Base-by-base conservation (phyloP, 2,797 vertebrate species). In the Oreochromis mossambicus region DNA sequence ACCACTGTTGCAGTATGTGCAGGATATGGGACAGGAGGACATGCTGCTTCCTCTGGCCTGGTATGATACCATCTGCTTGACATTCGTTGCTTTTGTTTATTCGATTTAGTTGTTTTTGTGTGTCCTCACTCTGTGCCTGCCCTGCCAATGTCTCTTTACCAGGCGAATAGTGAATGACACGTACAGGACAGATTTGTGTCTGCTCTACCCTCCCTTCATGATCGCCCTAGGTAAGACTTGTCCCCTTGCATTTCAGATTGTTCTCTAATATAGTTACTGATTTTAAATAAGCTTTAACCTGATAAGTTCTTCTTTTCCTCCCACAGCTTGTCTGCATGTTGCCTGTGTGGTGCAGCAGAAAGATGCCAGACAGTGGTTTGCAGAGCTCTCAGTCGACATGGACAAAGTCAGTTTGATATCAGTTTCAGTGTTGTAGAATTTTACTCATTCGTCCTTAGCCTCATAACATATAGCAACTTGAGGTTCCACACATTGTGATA, bases 101-200 rank as follows among this genome's bases (percentile, higher is more conserved):
- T 41, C 2, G 2, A 66, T 73, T 11, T 19, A 14, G 3, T 36
- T 29, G 14, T 34, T 58, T 63, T 32, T 34, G n/a, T 75, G 9
- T 77, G 5, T 32, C 3, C 10, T 89, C 4, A 32, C 68, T 88
- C 36, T 26, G 7, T 85, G 61, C 81, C 17, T 54, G 19, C 58
- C 19, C 4, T 88, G 32, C 85, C 14, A 2, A 3, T 66, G 41
- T 81, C 2, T 92, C 73, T 90, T 17, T 80, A 17, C 55, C 80
- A 99, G 99, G 99, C 98, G 98, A 93, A 99, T 99, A 96, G 99
- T 99, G 94, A 99, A 99, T 81, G 99, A 99, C 95, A 99, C 99
- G 3, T 99, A 99, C 95, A 97, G 99, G 94, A 99, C 99, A 78
- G 99, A 99, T 94, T 97, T 99, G 88, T 99, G 98, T 94, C 96